phyloP scores from a whole-genome alignment of 2,797 vertebrate species.

The Masticophis lateralis region DNA sequence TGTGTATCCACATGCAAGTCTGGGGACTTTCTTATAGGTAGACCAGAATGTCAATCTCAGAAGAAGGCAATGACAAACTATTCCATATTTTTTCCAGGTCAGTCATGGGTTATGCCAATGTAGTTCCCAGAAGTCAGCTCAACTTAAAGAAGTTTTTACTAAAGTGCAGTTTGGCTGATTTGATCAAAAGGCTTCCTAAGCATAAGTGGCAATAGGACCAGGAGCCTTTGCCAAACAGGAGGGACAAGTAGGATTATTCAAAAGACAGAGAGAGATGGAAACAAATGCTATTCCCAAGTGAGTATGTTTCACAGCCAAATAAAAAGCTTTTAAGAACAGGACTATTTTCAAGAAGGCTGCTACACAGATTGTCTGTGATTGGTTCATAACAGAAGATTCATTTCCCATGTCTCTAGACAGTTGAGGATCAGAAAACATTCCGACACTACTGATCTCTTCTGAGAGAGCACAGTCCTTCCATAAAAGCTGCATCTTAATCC shows the following conservation, averaged over 20 bases:
- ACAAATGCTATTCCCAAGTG: neutral
- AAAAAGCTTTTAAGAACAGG: neutral
- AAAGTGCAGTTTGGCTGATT: neutral
- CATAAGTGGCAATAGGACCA: neutral
- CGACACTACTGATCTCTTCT: neutral
- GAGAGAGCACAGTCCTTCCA: neutral
- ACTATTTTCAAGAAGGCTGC: neutral
- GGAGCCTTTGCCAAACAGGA: neutral
- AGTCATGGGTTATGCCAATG: neutral
- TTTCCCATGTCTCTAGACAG: neutral
- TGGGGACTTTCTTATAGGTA: neutral
- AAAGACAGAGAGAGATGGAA: neutral
- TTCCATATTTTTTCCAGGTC: neutral
- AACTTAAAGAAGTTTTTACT: neutral
- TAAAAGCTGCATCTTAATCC: neutral
- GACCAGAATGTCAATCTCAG: neutral
- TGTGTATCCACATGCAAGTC: too few species aligned
- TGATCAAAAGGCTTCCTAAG: neutral
- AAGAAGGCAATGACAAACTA: neutral
- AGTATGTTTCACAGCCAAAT: neutral
- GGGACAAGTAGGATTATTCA: neutral
- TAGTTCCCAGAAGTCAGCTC: neutral
- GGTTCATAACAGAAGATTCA: neutral
- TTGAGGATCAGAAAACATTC: neutral
- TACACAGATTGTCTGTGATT: neutral